These are phyloP conservation scores for Ceratosolen fusciceps DNA, from an alignment of 1,140 invertebrate genomes.

Conservation along the genomic window DNA sequence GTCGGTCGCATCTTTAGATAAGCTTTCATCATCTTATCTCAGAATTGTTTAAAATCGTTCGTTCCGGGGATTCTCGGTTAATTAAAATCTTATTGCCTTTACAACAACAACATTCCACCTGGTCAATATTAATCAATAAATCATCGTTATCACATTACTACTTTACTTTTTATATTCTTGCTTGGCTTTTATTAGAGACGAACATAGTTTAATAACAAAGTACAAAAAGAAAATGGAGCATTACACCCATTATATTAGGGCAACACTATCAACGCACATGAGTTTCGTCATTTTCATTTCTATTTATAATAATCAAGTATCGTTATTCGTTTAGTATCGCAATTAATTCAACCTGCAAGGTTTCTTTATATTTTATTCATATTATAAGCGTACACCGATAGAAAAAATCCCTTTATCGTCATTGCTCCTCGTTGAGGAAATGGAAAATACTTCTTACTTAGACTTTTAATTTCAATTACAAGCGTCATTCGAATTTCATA, in stretches of 20 bases:
- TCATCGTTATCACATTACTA: conserved; percentile 40
- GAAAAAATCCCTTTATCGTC: conserved; percentile 35
- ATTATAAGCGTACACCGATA: conserved; percentile 41
- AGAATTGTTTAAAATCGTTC: conserved; percentile 12
- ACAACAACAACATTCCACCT: conserved; percentile 21
- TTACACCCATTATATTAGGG: conserved; percentile 46
- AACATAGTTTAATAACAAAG: conserved; percentile 49
- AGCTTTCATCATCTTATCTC: conserved; percentile 21
- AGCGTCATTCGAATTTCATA: background rate
- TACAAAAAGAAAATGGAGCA: conserved; percentile 51
- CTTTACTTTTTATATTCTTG: background rate
- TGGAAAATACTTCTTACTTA: too few relatives aligned
- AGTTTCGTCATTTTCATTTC: conserved; percentile 14
- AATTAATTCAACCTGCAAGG: conserved; percentile 40
- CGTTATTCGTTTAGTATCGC: conserved; percentile 45
- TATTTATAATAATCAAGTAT: conserved; percentile 30
- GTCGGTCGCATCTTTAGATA: conserved; percentile 16
- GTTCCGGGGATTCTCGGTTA: background rate
- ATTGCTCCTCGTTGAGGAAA: background rate
- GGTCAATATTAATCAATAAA: conserved; percentile 31
- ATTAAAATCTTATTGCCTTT: too few relatives aligned
- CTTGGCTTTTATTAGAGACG: conserved; percentile 33
- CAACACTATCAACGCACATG: conserved; percentile 42
- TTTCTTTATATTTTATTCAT: too few relatives aligned
- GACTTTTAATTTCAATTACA: background rate